These are phyloP conservation scores for Trichopria drosophilae DNA, from an alignment of 2,888 invertebrate genomes.

Conservation along the genomic window DNA sequence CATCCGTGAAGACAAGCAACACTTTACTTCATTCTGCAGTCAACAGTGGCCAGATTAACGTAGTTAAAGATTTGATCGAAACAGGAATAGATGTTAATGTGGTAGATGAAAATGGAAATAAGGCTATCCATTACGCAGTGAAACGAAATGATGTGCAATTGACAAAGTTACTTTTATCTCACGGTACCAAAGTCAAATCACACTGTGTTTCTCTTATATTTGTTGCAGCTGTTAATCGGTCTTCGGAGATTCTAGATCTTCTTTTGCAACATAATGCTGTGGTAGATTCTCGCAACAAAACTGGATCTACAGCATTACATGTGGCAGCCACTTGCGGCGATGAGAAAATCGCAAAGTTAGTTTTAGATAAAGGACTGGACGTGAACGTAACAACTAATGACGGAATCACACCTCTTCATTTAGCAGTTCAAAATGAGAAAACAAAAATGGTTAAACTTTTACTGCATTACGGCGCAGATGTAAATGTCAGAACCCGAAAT, in stretches of 20 bases:
- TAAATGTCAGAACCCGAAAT: slow-evolving; percentile 5
- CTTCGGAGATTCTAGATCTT: slow-evolving; percentile 7
- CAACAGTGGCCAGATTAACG: background rate
- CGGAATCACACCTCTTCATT: slow-evolving; percentile 16
- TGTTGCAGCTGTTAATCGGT: slow-evolving; percentile 13
- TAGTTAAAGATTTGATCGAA: slow-evolving; percentile 11
- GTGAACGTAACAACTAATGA: slow-evolving; percentile 10
- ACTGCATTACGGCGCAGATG: slow-evolving; percentile 8
- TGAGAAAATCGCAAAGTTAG: slow-evolving; percentile 3
- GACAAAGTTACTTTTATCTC: background rate
- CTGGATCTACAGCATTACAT: background rate
- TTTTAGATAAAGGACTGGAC: slow-evolving; percentile 6
- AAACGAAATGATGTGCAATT: background rate
- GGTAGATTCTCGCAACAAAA: background rate
- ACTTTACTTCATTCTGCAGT: slow-evolving; percentile 18
- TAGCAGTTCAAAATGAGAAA: slow-evolving; percentile 14
- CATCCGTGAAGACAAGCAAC: too few relatives aligned
- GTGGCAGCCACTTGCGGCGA: background rate
- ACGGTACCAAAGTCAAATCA: background rate
- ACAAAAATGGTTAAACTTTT: slow-evolving; percentile 2
- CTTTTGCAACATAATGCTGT: slow-evolving; percentile 15
- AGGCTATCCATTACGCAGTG: slow-evolving; percentile 20
- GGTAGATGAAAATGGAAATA: background rate
- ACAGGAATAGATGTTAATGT: slow-evolving; percentile 6
- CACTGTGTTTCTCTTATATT: slow-evolving; percentile 6